A percentile compares a stretch with the other conserved stretches of the same genome.
Conservation (phyloP, 1,140 invertebrate genomes). For the Cherax quadricarinatus region DNA sequence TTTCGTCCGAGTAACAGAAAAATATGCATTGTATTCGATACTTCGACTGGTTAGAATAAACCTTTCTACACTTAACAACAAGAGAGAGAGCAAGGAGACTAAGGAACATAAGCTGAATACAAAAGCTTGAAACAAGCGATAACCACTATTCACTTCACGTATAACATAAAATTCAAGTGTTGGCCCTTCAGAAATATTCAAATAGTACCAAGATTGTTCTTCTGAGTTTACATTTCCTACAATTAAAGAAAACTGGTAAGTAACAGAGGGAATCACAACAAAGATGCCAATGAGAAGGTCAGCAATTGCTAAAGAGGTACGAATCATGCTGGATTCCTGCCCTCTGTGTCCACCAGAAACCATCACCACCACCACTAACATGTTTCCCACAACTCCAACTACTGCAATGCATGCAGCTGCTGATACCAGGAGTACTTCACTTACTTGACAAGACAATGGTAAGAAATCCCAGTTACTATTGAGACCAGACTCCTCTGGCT, state of each 20-base stretch:
- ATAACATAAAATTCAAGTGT: not conserved
- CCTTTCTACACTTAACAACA: constrained; percentile 41
- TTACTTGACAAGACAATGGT: constrained; percentile 18
- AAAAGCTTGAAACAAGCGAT: not conserved
- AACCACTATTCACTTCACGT: not conserved
- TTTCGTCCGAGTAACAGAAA: not conserved
- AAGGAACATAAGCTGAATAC: not conserved
- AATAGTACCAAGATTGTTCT: not conserved
- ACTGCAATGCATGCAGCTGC: not conserved
- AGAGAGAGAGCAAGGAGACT: constrained; percentile 23
- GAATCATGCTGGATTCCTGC: constrained; percentile 18
- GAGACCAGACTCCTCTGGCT: constrained; percentile 31
- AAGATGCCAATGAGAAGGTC: constrained; percentile 31
- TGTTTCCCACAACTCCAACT: constrained; percentile 17
- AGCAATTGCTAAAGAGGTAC: constrained; percentile 39
- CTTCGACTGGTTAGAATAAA: constrained; percentile 20
- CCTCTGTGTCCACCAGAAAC: not conserved
- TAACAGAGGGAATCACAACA: constrained; percentile 29
- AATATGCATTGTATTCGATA: constrained; percentile 44
- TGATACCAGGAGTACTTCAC: constrained; percentile 23
- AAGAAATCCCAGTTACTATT: constrained; percentile 44
- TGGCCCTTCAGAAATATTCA: not conserved
- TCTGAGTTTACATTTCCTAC: not conserved
- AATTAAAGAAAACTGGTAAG: not conserved
- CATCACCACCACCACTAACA: constrained; percentile 13